These are phyloP conservation scores for Lacerta agilis DNA, from an alignment of 2,797 vertebrate species.

Conservation along the genomic window DNA sequence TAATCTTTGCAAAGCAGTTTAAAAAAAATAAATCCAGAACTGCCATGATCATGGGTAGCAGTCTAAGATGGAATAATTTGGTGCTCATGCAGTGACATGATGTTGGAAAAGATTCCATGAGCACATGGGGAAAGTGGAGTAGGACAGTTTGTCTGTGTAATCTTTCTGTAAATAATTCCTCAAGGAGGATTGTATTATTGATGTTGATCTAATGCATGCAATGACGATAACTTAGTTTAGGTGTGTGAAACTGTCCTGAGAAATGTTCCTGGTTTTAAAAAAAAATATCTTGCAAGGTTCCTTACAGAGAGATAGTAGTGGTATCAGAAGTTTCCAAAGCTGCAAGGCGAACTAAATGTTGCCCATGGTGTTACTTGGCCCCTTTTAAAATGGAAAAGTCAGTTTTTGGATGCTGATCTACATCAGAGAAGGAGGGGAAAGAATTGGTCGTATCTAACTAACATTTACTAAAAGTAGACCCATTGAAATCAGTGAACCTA, in stretches of 20 bases:
- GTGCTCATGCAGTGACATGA: not conserved
- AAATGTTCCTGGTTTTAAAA: not conserved
- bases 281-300: not conserved
- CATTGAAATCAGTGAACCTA: no score
- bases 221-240: not conserved
- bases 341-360: no score
- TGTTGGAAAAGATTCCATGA: not conserved
- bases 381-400: no score
- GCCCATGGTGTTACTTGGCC: not conserved
- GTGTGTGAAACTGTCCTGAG: not conserved
- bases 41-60: not conserved
- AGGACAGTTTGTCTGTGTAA: not conserved
- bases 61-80: not conserved
- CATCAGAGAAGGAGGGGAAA: not conserved
- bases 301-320: not conserved
- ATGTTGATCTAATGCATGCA: not conserved
- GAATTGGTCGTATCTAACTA: no score
- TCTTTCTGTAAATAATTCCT: not conserved
- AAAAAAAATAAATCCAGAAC: not conserved
- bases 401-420: not conserved
- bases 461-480: no score
- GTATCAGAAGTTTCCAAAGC: not conserved
- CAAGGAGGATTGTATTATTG: not conserved
- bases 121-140: not conserved
- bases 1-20: slow-evolving; percentile 7